Evolutionary conservation across 2,888 invertebrate species (phyloP).

Genomic region (Selenia dentaria): DNA sequence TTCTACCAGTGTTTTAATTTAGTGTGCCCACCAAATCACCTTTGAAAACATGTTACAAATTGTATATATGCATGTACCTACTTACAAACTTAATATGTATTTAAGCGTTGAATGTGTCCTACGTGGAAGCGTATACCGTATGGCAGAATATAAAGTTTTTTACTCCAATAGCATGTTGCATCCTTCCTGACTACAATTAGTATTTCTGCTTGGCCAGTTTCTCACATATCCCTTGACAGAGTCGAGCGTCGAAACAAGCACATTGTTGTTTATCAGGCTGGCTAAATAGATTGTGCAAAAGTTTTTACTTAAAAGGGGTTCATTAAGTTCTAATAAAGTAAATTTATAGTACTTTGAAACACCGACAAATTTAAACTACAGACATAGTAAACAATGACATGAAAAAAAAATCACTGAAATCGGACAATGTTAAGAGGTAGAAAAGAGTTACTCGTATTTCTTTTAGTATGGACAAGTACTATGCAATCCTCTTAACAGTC

Average conservation of each 20-base stretch:
- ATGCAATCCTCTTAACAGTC: too few species aligned
- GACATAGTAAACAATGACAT: too few species aligned
- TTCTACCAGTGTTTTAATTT: too few species aligned
- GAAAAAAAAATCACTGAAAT: too few species aligned
- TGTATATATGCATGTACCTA: conserved; percentile 7
- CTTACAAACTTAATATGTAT: neutral
- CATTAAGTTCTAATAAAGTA: too few species aligned
- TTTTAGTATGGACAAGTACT: too few species aligned
- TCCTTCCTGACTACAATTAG: conserved; percentile 25
- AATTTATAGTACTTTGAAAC: too few species aligned
- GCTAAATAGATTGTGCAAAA: too few species aligned
- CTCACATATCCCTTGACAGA: conserved; percentile 23
- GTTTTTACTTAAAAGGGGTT: neutral
- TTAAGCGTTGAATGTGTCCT: too few species aligned
- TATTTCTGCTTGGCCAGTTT: conserved; percentile 25
- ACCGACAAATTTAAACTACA: too few species aligned
- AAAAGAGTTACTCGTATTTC: too few species aligned
- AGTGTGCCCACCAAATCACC: neutral
- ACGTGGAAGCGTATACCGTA: conserved; percentile 44
- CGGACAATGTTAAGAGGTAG: too few species aligned
- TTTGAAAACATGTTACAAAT: neutral
- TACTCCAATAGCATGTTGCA: conserved; percentile 37
- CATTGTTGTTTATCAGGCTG: conserved; percentile 9
- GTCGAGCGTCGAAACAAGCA: conserved; percentile 1
- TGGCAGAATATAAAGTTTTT: conserved; percentile 45